Base-by-base conservation (phyloP, 2,888 invertebrate species). In the Oscheius sp. region DNA sequence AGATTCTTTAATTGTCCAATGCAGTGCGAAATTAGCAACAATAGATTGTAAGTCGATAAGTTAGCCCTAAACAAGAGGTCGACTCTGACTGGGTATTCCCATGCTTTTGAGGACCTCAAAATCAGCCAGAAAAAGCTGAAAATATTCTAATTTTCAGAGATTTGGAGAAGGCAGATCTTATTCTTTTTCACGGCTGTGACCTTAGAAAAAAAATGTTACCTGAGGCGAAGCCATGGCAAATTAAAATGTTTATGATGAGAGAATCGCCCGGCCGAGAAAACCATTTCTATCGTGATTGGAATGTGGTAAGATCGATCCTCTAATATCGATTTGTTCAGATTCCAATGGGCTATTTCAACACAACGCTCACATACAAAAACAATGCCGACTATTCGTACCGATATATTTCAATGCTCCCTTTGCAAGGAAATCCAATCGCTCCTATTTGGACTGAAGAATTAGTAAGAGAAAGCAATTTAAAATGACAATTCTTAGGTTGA, bases 271-370 rank as follows among this genome's bases (percentile, higher is more conserved):
- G 55, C 3, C 3, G 55, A 55, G 23, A 15, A 17, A 55, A 55
- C n/a, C 55, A 55, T 5, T 55, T 55, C 23, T 55, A 55, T 31
- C 25, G 23, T 12, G 20, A 31, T 34, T 55, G 55, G 55, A 31
- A 29, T 29, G 10, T 4, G 5, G 55, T 55, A 34, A 3, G 52
- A 15, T 52, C 12, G 4, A 4, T 12, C 15, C 12, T 12, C 17
- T n/a, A 42, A 6, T 17, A 12, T 4, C 25, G 3, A 3, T 15
- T 27, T 15, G 12, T 55, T 29, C 23, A 55, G 55, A 55, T 55
- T 15, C 55, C 27, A 55, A 55, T 55, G 55, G 4, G 17, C 33
- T 55, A 31, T 31, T 55, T 55, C 55, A 55, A 55, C 15, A 25
- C 34, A 10, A 55, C 55, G 3, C 12, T n/a, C 6, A 55, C 55